A percentile compares a stretch with the other conserved stretches of the same genome.
phyloP scores from a whole-genome alignment of 2,888 invertebrate genomes.

The Drosophila nigricruria region DNA sequence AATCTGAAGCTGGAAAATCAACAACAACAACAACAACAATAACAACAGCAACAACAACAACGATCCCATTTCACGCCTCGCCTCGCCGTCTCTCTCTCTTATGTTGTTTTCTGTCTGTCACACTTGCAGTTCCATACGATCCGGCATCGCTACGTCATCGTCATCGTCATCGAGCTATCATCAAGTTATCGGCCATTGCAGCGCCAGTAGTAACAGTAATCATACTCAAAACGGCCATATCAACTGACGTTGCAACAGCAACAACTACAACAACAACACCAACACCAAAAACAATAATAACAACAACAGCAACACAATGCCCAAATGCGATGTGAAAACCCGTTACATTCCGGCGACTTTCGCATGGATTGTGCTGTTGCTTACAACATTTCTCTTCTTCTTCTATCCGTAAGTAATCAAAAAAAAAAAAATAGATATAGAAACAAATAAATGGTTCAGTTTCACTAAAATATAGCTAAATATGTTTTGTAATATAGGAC shows the following conservation, averaged over 20 bases:
- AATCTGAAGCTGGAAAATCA: constrained; percentile 42
- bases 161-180: constrained; percentile 39
- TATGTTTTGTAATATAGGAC: no score
- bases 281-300: constrained; percentile 22
- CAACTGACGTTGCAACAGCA: constrained; percentile 30
- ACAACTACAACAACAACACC: constrained; percentile 22
- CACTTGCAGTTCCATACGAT: constrained; percentile 44
- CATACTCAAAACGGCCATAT: constrained; percentile 27
- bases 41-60: constrained; percentile 34
- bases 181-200: constrained; percentile 36
- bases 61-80: no score
- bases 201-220: constrained; percentile 2
- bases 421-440: not conserved
- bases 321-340: constrained; percentile 98
- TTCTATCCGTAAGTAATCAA: constrained; percentile 96
- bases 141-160: constrained; percentile 42
- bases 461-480: not conserved
- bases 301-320: constrained; percentile 87
- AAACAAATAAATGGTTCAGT: not conserved
- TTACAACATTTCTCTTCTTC: constrained; percentile 97
- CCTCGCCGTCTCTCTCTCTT: constrained; percentile 67
- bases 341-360: constrained; percentile 99
- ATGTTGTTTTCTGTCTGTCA: constrained; percentile 37
- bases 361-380: constrained; percentile 98
- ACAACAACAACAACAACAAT: constrained; percentile 10